Conservation (phyloP, 2,113 vertebrate genomes). For the Pseudonaja textilis region DNA sequence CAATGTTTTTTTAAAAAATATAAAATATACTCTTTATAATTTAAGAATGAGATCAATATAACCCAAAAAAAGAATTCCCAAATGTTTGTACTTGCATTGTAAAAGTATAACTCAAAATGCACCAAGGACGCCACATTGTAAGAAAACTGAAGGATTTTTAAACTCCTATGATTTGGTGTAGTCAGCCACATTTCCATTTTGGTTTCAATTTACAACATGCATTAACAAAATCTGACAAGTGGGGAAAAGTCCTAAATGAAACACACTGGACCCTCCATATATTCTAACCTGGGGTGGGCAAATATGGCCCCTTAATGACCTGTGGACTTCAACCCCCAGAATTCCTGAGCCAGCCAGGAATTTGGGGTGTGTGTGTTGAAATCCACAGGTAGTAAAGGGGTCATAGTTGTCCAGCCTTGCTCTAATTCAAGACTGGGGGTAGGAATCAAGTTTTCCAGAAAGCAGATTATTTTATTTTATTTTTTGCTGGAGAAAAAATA, state of each 20-base stretch:
- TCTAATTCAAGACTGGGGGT: not conserved
- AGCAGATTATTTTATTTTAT: not conserved
- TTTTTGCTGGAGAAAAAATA: not conserved
- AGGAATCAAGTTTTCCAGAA: not conserved
- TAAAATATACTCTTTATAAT: not conserved
- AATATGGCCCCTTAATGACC: not conserved
- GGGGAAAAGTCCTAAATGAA: not conserved
- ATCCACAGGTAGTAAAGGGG: not conserved
- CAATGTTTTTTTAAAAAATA: not conserved
- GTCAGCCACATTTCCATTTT: not conserved
- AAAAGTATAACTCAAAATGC: too few species aligned
- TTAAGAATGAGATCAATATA: not conserved
- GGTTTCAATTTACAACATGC: not conserved
- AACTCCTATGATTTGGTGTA: not conserved
- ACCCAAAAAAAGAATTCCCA: not conserved
- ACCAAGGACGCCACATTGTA: not conserved
- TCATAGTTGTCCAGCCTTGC: not conserved
- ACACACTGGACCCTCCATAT: not conserved
- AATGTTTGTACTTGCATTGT: not conserved
- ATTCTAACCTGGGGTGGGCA: not conserved
- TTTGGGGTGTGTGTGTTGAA: not conserved
- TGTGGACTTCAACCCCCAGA: not conserved
- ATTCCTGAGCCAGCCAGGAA: not conserved
- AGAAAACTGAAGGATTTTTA: not conserved
- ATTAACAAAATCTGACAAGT: not conserved